These are phyloP conservation scores for Marcusenius ussheri DNA, from an alignment of 2,113 vertebrate genomes.

Conservation along the genomic window DNA sequence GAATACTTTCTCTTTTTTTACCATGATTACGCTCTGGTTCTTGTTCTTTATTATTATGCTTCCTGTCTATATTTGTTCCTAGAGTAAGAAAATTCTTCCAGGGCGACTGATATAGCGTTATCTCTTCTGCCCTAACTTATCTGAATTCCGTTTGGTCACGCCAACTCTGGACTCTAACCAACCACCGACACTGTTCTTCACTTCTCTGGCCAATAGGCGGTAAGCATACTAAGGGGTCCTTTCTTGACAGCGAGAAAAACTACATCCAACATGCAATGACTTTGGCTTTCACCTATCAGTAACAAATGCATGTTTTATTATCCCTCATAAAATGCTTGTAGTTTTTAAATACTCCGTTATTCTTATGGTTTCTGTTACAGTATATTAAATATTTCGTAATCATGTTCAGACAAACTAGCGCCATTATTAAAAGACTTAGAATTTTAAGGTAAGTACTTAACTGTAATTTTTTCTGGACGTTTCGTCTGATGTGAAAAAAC, in stretches of 20 bases:
- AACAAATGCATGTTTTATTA: not conserved
- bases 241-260: not conserved
- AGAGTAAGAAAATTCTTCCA: not conserved
- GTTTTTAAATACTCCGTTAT: not conserved
- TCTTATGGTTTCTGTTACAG: not conserved
- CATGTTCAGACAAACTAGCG: slow-evolving; percentile 55
- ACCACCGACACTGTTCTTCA: not conserved
- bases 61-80: not conserved
- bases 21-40: not conserved
- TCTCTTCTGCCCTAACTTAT: not conserved
- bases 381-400: not conserved
- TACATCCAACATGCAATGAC: not conserved
- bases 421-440: slow-evolving; percentile 47
- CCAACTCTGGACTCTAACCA: not conserved
- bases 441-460: slow-evolving; percentile 44
- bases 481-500: not conserved
- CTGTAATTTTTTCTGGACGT: not conserved
- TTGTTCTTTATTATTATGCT: not conserved
- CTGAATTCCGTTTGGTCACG: not conserved
- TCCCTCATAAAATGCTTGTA: not conserved
- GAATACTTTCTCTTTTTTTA: not conserved
- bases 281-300: not conserved
- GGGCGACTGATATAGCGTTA: not conserved
- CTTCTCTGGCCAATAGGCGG: not conserved
- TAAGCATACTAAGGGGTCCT: not conserved